Evolutionary conservation across 2,113 vertebrate species (phyloP), one percentile per base, ranked within the genome.

Genomic region (Lagenorhynchus albirostris): DNA sequence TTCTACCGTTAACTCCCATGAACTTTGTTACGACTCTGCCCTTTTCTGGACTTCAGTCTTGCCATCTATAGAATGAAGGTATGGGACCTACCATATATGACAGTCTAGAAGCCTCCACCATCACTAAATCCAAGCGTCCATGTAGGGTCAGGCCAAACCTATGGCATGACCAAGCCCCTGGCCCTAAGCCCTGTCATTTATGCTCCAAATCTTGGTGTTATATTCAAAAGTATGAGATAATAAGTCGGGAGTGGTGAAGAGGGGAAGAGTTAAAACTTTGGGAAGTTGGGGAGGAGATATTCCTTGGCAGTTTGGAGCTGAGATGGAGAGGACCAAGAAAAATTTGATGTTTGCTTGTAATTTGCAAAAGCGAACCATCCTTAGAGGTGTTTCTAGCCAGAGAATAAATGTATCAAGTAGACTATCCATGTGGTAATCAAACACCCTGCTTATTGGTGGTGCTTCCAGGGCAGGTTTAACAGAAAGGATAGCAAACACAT

Each of bases 1-100:
- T 94, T 82, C 82, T 41, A 91, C 36, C 26, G 83, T 87, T 82
- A 91, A 91, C 18, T 93, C 67, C 63, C 47, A 55, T 50, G 67
- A 71, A 9, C 7, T 76, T 90, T 77, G 55, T 63, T 90, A 93
- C 71, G 33, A 87, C 8, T 11, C 41, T 87, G 21, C 36, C 36
- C 41, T 17, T 93, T 95, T 77, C 26, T 88, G 44, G 44, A 83
- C 29, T 87, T 83, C n/a, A 41, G 70, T 84, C 63, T 97, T 82
- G 41, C 29, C 23, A 38, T 67, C 70, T 89, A 9, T 44, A 88
- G 70, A 67, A 60, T 91, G 29, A 62, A 95, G 53, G 26, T 68
- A 84, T 73, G 53, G 18, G 21, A 73, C 10, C 47, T 79, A 18
- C 20, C n/a, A 62, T 60, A 62, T 47, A 47, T 58, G 62, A 65